Evolutionary conservation across 2,113 vertebrate genomes (phyloP).

Genomic region (Glaucomys volans): DNA sequence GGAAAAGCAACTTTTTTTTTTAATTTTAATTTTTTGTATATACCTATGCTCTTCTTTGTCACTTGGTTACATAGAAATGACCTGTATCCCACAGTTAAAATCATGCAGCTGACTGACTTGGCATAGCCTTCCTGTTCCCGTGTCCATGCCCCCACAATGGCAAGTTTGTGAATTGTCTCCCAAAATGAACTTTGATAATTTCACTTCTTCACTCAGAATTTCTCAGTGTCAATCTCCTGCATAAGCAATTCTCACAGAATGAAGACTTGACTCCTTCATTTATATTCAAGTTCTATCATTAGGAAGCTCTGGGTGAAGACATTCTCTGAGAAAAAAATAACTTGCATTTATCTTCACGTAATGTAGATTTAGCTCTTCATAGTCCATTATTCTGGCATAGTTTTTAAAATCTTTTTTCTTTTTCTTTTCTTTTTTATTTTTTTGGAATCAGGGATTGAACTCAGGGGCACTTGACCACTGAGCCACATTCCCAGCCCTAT

Average conservation of each 20-base stretch:
- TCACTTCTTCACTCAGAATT: neutral
- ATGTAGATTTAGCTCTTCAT: neutral
- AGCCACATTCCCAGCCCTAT: no score
- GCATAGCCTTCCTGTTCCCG: neutral
- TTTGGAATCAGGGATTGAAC: no score
- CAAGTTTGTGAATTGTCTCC: neutral
- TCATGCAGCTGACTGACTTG: neutral
- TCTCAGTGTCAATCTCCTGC: neutral
- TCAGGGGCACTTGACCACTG: no score
- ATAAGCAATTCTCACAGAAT: neutral
- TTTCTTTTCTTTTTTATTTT: no score
- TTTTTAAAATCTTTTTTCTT: no score
- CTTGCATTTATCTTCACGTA: neutral
- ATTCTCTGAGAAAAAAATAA: neutral
- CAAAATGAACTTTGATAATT: neutral
- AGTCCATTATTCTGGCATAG: neutral
- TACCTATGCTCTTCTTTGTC: constrained; percentile 22
- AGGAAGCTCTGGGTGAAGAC: neutral
- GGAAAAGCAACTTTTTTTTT: constrained; percentile 40
- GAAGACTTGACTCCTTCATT: neutral
- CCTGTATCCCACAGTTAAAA: neutral
- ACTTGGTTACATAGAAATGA: neutral
- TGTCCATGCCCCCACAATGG: neutral
- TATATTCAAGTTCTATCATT: neutral
- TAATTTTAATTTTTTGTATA: neutral